These are phyloP conservation scores for Dexiosoma caninum DNA, from an alignment of 2,888 invertebrate species.

Conservation along the genomic window DNA sequence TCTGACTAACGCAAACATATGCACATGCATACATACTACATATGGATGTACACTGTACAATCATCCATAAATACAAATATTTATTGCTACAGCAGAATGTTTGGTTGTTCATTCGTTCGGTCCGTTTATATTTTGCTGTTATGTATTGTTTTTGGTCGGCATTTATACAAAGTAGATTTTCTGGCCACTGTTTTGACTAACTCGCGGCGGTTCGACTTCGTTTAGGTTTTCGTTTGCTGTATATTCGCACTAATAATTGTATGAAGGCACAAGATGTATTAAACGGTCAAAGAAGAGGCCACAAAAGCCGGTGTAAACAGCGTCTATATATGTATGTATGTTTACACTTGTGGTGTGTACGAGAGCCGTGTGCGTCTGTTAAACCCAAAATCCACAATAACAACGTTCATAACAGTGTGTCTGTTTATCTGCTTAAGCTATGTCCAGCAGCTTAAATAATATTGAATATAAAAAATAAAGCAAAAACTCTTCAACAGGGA, in stretches of 20 bases:
- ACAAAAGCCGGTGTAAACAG: constrained; percentile 60
- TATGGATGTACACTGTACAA: background rate
- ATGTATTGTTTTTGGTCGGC: constrained; percentile 31
- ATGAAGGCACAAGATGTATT: background rate
- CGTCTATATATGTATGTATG: constrained; percentile 6
- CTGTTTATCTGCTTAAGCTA: constrained; percentile 32
- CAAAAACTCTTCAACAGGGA: constrained; percentile 10
- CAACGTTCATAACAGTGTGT: constrained; percentile 36
- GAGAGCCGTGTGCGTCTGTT: constrained; percentile 27
- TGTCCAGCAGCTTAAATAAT: constrained; percentile 36
- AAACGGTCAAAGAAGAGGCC: constrained; percentile 35
- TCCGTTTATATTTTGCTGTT: background rate
- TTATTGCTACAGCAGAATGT: constrained; percentile 34
- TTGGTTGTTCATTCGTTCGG: constrained; percentile 28
- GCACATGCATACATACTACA: background rate
- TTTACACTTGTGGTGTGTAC: constrained; percentile 24
- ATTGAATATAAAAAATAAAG: background rate
- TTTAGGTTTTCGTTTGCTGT: constrained; percentile 22
- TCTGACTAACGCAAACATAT: background rate
- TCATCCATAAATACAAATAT: background rate
- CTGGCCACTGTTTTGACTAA: constrained; percentile 58
- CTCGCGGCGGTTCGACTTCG: constrained; percentile 55
- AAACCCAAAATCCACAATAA: constrained; percentile 48
- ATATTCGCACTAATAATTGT: constrained; percentile 23
- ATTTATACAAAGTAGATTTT: constrained; percentile 55